Conservation (phyloP, 2,113 vertebrate genomes). For the Seriola quinqueradiata region DNA sequence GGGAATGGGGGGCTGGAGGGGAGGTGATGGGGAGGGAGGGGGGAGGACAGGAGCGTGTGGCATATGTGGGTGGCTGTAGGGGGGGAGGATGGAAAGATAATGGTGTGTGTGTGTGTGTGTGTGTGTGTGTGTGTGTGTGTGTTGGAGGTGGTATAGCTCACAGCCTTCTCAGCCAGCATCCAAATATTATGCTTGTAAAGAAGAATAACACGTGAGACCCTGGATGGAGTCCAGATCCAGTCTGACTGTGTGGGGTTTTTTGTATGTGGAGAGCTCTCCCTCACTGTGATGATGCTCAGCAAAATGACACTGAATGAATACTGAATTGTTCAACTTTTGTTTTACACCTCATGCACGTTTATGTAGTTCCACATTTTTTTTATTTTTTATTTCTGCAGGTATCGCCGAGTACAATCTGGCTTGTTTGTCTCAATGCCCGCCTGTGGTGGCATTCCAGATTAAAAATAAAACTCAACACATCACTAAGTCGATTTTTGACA, state of each 20-base stretch:
- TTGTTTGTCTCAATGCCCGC: constrained; percentile 22
- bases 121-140: constrained; percentile 46
- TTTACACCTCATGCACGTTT: background rate
- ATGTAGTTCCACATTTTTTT: background rate
- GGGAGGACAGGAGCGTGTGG: constrained; percentile 72
- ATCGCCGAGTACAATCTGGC: too few relatives aligned
- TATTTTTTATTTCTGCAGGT: too few relatives aligned
- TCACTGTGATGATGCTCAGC: constrained; percentile 23
- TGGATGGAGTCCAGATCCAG: constrained; percentile 57
- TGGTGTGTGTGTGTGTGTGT: constrained; percentile 49
- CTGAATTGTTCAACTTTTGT: background rate
- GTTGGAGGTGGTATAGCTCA: constrained; percentile 39
- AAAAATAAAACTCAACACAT: constrained; percentile 58
- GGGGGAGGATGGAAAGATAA: constrained; percentile 53
- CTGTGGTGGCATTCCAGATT: constrained; percentile 7
- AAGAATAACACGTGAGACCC: constrained; percentile 53
- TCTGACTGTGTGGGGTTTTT: constrained; percentile 2
- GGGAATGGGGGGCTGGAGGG: constrained; percentile 56
- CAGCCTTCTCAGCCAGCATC: constrained; percentile 65
- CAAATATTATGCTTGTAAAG: constrained; percentile 76
- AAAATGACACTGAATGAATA: constrained; percentile 17
- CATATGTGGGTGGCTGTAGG: constrained; percentile 80
- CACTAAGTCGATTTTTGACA: constrained; percentile 57
- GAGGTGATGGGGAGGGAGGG: constrained; percentile 20
- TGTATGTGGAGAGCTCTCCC: constrained; percentile 1